Conservation (phyloP, 2,888 invertebrate species). For the Ichneumon xanthorius region DNA sequence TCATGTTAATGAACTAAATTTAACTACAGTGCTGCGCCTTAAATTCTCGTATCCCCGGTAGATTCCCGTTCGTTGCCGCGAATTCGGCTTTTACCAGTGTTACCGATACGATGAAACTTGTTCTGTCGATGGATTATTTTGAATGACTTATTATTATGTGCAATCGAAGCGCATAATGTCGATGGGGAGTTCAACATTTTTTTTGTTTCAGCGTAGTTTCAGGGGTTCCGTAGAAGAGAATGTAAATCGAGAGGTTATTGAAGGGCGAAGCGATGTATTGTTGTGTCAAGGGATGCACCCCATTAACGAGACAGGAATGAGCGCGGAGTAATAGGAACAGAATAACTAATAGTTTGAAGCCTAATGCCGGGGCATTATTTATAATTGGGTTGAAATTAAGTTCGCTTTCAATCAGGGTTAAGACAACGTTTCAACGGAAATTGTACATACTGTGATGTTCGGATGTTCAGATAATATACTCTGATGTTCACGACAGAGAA, state of each 20-base stretch:
- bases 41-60: conserved; percentile 77
- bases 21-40: conserved; percentile 80
- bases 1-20: conserved; percentile 82
- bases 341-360: not conserved
- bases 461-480: no score
- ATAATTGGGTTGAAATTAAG: not conserved
- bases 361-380: not conserved
- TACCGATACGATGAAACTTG: not conserved
- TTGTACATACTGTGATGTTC: no score
- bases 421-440: no score
- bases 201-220: not conserved
- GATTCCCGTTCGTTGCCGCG: conserved; percentile 67
- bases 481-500: no score
- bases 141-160: not conserved
- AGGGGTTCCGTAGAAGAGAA: not conserved
- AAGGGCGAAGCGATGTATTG: not conserved
- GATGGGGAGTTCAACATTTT: not conserved
- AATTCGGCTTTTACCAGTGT: conserved; percentile 46
- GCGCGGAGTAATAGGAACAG: not conserved
- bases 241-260: not conserved
- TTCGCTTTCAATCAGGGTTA: not conserved
- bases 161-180: conserved; percentile 13
- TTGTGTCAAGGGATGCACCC: not conserved
- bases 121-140: not conserved
- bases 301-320: not conserved